A percentile compares a stretch with the other conserved stretches of the same genome.
Evolutionary conservation across 2,113 vertebrate species (phyloP).

Genomic region (Vulpes ferrilata): DNA sequence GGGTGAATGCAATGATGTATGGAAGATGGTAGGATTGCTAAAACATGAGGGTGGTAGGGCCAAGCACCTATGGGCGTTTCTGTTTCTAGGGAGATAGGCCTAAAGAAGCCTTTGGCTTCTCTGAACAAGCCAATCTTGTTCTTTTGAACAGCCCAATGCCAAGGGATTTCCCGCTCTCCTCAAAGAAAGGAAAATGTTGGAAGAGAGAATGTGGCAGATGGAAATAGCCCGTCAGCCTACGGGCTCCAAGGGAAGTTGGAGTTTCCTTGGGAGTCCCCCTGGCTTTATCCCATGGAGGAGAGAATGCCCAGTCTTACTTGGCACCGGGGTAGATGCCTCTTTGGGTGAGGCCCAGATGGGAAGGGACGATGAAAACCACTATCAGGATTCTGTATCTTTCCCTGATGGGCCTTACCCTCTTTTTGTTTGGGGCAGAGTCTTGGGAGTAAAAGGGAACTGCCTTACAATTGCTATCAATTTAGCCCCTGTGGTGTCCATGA

Average conservation of each 20-base stretch:
- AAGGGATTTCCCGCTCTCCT: conserved; percentile 55
- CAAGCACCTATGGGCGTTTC: neutral
- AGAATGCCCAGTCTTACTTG: conserved; percentile 74
- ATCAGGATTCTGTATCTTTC: neutral
- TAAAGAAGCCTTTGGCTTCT: conserved; percentile 10
- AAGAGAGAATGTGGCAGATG: conserved; percentile 63
- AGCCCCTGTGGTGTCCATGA: neutral
- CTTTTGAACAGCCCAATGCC: conserved; percentile 28
- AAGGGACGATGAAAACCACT: neutral
- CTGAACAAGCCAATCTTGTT: conserved; percentile 14
- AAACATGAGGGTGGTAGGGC: neutral
- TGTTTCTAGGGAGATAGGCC: neutral
- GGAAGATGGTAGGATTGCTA: neutral
- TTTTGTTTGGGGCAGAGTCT: neutral
- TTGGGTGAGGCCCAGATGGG: conserved; percentile 51
- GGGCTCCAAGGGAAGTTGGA: conserved; percentile 59
- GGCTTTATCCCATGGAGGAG: conserved; percentile 67
- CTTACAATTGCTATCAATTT: neutral
- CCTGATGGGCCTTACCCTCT: neutral
- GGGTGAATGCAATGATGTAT: neutral
- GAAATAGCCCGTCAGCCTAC: conserved; percentile 71
- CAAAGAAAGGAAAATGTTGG: conserved; percentile 58
- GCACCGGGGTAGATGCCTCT: conserved; percentile 49
- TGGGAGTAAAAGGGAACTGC: neutral
- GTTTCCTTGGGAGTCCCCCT: conserved; percentile 71